A percentile compares a stretch with the other conserved stretches of the same genome.
Conservation (phyloP, 23 tunicate species). For the Halocynthia aurantium region DNA sequence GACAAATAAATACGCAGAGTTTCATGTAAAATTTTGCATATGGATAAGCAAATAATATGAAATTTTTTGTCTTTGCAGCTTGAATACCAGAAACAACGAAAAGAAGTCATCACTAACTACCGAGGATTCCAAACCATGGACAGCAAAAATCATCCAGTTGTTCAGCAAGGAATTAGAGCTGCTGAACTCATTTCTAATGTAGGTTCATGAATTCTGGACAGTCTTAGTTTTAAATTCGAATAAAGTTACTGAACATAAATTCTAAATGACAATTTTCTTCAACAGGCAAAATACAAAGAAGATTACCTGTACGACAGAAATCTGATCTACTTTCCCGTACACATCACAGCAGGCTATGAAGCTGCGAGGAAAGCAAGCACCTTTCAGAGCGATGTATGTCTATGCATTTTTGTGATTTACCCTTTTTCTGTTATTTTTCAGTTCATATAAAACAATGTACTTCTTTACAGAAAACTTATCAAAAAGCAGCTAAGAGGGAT, state of each 20-base stretch:
- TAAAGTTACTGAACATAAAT: no score
- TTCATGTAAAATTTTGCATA: neutral
- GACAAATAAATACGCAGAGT: neutral
- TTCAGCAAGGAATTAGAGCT: slow-evolving; percentile 88
- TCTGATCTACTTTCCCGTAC: slow-evolving; percentile 96
- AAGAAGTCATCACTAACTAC: slow-evolving; percentile 59
- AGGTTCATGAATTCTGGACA: neutral
- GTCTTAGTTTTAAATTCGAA: no score
- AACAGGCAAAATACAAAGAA: slow-evolving; percentile 91
- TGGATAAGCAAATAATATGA: neutral
- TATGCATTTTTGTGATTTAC: neutral
- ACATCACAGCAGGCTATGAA: slow-evolving; percentile 93
- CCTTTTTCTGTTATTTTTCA: neutral
- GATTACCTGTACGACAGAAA: slow-evolving; percentile 94
- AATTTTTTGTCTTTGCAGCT: slow-evolving; percentile 38
- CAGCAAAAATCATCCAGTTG: slow-evolving; percentile 93
- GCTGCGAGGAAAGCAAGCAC: slow-evolving; percentile 69
- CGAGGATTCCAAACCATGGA: slow-evolving; percentile 97
- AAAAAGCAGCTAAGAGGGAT: slow-evolving; percentile 37
- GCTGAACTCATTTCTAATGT: slow-evolving; percentile 79
- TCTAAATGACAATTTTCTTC: neutral
- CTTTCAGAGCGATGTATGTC: slow-evolving; percentile 63
- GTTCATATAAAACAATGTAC: no score
- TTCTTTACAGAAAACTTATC: slow-evolving; percentile 29
- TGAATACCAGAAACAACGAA: slow-evolving; percentile 75